A percentile compares a stretch with the other conserved stretches of the same genome.
These are phyloP conservation scores for Indicator indicator DNA, from an alignment of 2,113 vertebrate species.

Conservation along the genomic window DNA sequence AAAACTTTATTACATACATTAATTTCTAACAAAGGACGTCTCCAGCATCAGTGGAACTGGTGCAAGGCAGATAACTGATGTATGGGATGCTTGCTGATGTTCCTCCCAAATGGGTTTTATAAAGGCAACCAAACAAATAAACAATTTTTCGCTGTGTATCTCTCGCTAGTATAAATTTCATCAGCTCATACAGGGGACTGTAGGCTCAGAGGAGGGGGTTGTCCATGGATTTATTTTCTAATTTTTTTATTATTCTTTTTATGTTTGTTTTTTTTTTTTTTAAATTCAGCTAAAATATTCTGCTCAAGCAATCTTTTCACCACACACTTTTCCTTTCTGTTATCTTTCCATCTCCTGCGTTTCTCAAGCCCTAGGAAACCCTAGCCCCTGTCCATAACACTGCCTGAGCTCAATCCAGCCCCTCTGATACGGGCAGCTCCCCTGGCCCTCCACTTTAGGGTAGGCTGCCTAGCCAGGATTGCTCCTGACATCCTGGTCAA, in stretches of 20 bases:
- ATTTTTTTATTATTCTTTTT: too few relatives aligned
- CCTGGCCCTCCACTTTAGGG: neutral
- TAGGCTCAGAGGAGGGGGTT: neutral
- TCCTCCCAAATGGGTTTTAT: slow-evolving; percentile 83
- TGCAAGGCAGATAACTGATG: slow-evolving; percentile 80
- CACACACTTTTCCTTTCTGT: neutral
- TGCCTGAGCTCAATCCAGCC: neutral
- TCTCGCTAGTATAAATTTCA: slow-evolving; percentile 76
- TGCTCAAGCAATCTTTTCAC: neutral
- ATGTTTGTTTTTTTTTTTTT: neutral
- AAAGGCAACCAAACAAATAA: slow-evolving; percentile 84
- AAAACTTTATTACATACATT: slow-evolving; percentile 87
- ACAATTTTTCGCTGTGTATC: slow-evolving; percentile 78
- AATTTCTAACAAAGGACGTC: slow-evolving; percentile 84
- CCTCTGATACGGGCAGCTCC: neutral
- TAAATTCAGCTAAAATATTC: slow-evolving; percentile 49
- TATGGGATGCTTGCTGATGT: slow-evolving; percentile 67
- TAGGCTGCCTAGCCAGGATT: neutral
- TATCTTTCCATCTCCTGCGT: neutral
- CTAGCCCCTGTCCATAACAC: neutral
- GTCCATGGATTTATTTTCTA: neutral
- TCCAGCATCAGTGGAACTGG: slow-evolving; percentile 76
- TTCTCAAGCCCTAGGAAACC: neutral
- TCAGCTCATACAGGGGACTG: slow-evolving; percentile 30
- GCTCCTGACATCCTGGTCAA: rapidly evolving